These are phyloP conservation scores for Brachionus angularis DNA, from an alignment of 1,140 invertebrate species.

Conservation along the genomic window DNA sequence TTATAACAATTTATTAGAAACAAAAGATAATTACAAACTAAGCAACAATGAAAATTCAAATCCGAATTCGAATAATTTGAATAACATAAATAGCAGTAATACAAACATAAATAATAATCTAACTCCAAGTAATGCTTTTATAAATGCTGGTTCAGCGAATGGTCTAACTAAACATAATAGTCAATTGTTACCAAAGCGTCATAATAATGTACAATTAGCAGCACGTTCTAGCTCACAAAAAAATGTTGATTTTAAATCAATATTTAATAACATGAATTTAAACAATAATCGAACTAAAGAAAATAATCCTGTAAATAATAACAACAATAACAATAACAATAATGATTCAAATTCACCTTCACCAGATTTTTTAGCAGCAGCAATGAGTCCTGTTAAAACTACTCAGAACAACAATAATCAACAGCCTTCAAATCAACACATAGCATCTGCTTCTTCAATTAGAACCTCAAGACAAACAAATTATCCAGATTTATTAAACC, in stretches of 20 bases:
- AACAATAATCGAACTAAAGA: background rate
- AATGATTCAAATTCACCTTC: constrained; percentile 30
- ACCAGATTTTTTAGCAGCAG: constrained; percentile 34
- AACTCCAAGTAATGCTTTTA: background rate
- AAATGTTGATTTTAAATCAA: constrained; percentile 42
- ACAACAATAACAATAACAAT: background rate
- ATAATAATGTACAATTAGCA: constrained; percentile 38
- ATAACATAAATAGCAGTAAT: constrained; percentile 3
- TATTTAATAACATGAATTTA: constrained; percentile 22
- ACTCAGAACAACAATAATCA: background rate
- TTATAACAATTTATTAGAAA: constrained; percentile 9
- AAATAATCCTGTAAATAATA: background rate
- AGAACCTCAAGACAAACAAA: constrained; percentile 32
- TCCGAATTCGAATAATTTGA: background rate
- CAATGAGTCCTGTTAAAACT: constrained; percentile 12
- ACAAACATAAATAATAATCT: constrained; percentile 29
- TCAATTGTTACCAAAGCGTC: constrained; percentile 39
- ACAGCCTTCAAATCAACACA: no score
- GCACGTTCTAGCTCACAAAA: constrained; percentile 37
- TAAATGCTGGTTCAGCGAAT: background rate
- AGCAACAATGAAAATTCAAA: background rate
- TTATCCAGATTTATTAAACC: constrained; percentile 8
- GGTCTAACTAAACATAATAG: constrained; percentile 35
- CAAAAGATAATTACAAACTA: constrained; percentile 20
- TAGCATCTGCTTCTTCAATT: constrained; percentile 8